A percentile compares a stretch with the other conserved stretches of the same genome.
Conservation (phyloP, 2,797 vertebrate genomes). For the Anas bernieri region DNA sequence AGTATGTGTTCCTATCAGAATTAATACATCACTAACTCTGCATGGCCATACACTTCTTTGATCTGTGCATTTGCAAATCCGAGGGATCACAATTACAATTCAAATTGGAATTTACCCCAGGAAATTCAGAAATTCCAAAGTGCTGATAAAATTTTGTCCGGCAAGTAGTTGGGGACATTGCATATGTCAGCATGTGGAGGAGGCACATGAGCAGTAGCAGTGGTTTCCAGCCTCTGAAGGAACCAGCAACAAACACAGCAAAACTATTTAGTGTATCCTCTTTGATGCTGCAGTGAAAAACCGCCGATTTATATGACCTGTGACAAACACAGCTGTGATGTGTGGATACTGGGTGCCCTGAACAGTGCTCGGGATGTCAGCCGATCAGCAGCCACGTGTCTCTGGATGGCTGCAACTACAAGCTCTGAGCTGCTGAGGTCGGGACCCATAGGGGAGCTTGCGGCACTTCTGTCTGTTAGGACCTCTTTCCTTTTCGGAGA, state of each 20-base stretch:
- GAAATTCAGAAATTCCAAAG: not conserved
- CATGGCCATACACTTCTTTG: not conserved
- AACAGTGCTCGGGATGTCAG: not conserved
- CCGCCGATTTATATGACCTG: not conserved
- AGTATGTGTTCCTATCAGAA: not conserved
- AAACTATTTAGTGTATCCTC: not conserved
- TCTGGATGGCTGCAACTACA: not conserved
- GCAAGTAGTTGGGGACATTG: not conserved
- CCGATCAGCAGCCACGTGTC: not conserved
- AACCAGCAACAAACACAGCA: not conserved
- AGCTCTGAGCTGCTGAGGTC: not conserved
- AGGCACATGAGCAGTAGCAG: not conserved
- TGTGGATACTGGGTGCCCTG: not conserved
- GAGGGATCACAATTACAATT: not conserved
- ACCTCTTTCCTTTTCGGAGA: not conserved
- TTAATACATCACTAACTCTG: not conserved
- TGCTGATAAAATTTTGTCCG: not conserved
- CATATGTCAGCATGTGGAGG: not conserved
- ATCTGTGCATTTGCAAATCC: not conserved
- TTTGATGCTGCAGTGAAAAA: not conserved
- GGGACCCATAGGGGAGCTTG: not conserved
- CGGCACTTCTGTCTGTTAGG: not conserved
- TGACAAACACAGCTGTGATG: not conserved
- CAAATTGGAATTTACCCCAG: not conserved
- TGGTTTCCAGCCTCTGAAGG: not conserved